Percentiles rank a stretch among this genome's conserved stretches.
These are phyloP conservation scores for Nysson spinosus DNA, from an alignment of 2,888 invertebrate genomes.

Conservation along the genomic window DNA sequence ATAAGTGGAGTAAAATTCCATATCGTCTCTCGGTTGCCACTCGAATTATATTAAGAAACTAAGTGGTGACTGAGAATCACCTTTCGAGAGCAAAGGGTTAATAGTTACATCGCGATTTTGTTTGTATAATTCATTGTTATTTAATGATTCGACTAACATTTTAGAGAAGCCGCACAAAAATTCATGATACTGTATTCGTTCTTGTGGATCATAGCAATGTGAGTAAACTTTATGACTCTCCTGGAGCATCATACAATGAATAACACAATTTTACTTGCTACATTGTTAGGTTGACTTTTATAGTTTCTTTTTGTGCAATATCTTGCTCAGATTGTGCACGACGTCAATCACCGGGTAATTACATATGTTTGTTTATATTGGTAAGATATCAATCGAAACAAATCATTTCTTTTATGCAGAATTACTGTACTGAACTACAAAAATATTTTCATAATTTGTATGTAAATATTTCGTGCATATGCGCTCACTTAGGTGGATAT, in stretches of 20 bases:
- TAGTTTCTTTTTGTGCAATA: slow-evolving; percentile 75
- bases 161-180: slow-evolving; percentile 52
- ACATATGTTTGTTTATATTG: slow-evolving; percentile 75
- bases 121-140: too few species aligned
- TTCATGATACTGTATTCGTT: slow-evolving; percentile 66
- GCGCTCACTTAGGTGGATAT: not conserved
- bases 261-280: not conserved
- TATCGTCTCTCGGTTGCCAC: too few species aligned
- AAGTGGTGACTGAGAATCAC: too few species aligned
- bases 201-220: slow-evolving; percentile 67
- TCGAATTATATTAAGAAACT: too few species aligned
- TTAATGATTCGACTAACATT: too few species aligned
- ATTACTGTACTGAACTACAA: not conserved
- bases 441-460: not conserved
- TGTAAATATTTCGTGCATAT: not conserved
- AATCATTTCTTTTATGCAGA: not conserved
- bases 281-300: slow-evolving; percentile 57
- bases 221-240: slow-evolving; percentile 31
- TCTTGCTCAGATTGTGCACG: slow-evolving; percentile 78
- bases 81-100: too few species aligned
- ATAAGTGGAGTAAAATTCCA: too few species aligned
- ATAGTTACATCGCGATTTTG: too few species aligned
- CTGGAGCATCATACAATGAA: not conserved
- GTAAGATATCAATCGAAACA: slow-evolving; percentile 43
- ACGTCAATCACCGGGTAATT: slow-evolving; percentile 77